phyloP scores from a whole-genome alignment of 2,113 vertebrate genomes.

The Xenotilapia longispinis region DNA sequence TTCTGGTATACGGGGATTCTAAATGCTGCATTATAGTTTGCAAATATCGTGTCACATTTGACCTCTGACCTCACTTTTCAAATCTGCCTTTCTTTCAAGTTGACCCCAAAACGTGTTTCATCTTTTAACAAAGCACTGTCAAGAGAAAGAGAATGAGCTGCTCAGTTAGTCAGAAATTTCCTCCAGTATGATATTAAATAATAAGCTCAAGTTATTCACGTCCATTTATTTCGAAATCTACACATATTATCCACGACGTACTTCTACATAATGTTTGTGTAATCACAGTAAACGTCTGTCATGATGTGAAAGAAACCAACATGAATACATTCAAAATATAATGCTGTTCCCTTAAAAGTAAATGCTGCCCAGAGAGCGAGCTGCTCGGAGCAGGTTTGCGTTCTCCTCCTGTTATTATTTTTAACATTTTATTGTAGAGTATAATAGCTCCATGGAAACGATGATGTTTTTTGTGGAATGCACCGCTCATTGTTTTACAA shows the following conservation, averaged over 20 bases:
- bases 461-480: neutral
- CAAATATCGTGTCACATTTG: neutral
- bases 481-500: neutral
- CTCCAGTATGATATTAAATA: neutral
- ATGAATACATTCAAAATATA: neutral
- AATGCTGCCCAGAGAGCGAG: neutral
- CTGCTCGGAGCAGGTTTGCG: neutral
- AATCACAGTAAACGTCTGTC: neutral
- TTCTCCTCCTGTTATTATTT: neutral
- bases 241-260: neutral
- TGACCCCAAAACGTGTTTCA: neutral
- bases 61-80: neutral
- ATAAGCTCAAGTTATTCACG: neutral
- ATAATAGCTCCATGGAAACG: neutral
- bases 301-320: neutral
- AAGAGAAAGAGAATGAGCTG: neutral
- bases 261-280: neutral
- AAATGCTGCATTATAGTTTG: neutral
- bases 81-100: neutral
- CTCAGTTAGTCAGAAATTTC: neutral
- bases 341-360: neutral
- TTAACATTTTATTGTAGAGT: neutral
- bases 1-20: neutral
- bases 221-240: neutral
- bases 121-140: neutral